Evolutionary conservation across 2,113 vertebrate genomes (phyloP).

Genomic region (Sturnira hondurensis): DNA sequence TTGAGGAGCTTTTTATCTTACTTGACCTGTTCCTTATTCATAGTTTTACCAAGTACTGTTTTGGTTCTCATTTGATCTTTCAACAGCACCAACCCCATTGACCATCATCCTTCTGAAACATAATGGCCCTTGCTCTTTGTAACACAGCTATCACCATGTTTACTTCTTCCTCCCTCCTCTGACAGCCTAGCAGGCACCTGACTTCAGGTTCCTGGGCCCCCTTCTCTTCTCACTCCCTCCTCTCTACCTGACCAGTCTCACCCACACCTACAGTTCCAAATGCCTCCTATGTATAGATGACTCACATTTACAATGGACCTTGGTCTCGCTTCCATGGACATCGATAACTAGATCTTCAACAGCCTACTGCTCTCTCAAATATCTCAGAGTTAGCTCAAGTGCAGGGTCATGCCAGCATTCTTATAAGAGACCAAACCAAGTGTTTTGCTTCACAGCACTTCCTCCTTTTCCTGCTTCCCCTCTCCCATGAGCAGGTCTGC

Average conservation of each 20-base stretch:
- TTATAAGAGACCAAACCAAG: not conserved
- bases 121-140: not conserved
- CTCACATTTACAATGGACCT: not conserved
- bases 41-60: not conserved
- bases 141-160: not conserved
- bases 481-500: not conserved
- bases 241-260: not conserved
- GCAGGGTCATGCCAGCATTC: not conserved
- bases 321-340: not conserved
- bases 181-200: not conserved
- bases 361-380: not conserved
- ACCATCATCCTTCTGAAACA: not conserved
- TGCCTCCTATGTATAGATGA: not conserved
- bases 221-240: not conserved
- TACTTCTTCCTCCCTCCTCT: not conserved
- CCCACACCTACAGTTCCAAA: not conserved
- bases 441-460: not conserved
- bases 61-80: not conserved
- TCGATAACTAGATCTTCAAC: not conserved
- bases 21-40: not conserved
- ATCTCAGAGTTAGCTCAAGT: not conserved
- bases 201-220: no score
- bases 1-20: not conserved
- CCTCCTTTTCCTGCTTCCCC: not conserved
- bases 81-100: not conserved